These are phyloP conservation scores for Globodera ellingtonae DNA, from an alignment of 1,140 invertebrate species.

Conservation along the genomic window DNA sequence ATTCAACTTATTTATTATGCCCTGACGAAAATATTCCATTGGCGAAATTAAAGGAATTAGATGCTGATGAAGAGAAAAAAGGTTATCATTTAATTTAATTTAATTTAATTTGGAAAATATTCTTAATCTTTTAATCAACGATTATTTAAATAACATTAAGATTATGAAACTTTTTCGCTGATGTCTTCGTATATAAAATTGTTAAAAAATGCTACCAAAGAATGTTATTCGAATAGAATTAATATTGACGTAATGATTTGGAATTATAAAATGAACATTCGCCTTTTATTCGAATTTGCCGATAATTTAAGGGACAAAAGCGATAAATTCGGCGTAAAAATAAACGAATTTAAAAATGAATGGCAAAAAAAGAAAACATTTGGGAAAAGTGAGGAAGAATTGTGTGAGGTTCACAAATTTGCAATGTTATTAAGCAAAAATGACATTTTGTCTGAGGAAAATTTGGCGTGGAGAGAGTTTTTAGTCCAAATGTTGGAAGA, in stretches of 20 bases:
- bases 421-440: background rate
- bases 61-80: background rate
- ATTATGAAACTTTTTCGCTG: background rate
- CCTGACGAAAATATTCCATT: background rate
- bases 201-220: background rate
- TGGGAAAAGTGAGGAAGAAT: background rate
- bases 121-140: background rate
- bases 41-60: background rate
- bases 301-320: background rate
- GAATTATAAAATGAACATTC: background rate
- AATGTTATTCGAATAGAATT: background rate
- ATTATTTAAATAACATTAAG: background rate
- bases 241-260: background rate
- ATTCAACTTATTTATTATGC: background rate
- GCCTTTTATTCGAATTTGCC: background rate
- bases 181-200: background rate
- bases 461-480: background rate
- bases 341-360: background rate
- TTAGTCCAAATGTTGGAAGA: background rate
- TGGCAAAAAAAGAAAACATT: background rate
- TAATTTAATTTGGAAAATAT: too few species aligned
- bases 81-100: too few species aligned
- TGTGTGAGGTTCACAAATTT: background rate
- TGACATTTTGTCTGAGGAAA: background rate
- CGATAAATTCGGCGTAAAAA: background rate